Conservation (phyloP, 2,797 vertebrate genomes). For the Enteromius paludinosus region DNA sequence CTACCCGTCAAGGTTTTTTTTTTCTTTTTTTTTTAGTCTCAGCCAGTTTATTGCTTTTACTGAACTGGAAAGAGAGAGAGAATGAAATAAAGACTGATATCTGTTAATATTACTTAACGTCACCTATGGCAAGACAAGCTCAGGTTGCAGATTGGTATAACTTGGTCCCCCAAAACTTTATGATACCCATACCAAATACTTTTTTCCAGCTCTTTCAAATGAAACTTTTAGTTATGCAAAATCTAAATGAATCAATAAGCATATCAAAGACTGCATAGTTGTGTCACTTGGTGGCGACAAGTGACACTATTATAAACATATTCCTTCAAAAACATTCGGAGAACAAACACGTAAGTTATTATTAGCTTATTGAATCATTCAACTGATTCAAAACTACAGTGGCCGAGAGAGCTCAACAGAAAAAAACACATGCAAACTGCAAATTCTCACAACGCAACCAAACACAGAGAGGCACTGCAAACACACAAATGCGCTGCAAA, state of each 20-base stretch:
- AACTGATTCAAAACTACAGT: neutral
- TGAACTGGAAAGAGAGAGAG: neutral
- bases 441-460: too few species aligned
- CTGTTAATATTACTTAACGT: neutral
- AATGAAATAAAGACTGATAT: neutral
- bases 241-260: neutral
- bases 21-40: neutral
- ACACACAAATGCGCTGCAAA: too few species aligned
- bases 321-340: neutral
- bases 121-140: neutral
- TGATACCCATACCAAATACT: neutral
- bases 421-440: too few species aligned
- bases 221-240: neutral
- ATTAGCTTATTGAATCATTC: neutral
- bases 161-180: neutral
- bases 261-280: neutral
- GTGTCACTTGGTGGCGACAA: neutral
- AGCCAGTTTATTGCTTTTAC: neutral
- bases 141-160: neutral
- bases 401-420: too few species aligned
- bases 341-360: neutral
- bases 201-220: neutral
- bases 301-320: neutral
- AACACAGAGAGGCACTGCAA: too few species aligned
- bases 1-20: slow-evolving; percentile 31